Percentiles rank a stretch among this genome's conserved stretches.
Conservation (phyloP, 2,888 invertebrate species). For the Fragum fragum region DNA sequence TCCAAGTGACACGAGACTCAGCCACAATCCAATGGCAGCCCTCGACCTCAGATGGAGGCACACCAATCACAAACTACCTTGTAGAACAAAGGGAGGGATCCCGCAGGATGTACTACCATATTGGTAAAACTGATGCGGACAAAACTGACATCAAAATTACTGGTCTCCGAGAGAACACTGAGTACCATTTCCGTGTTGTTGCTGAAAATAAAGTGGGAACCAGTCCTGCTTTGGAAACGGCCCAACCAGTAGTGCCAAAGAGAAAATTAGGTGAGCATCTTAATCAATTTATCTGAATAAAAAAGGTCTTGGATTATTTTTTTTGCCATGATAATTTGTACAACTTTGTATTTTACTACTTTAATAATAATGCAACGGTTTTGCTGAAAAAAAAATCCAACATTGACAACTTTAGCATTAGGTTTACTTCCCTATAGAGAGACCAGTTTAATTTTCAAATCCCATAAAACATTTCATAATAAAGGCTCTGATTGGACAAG, state of each 20-base stretch:
- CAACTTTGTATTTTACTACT: no score
- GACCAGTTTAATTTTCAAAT: no score
- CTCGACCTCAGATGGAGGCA: slow-evolving; percentile 86
- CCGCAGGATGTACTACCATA: slow-evolving; percentile 82
- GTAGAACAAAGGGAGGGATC: slow-evolving; percentile 83
- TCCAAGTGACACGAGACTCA: slow-evolving; percentile 84
- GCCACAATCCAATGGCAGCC: slow-evolving; percentile 86
- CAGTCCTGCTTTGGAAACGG: slow-evolving; percentile 92
- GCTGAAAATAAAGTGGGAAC: slow-evolving; percentile 94
- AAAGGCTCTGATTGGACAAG: no score
- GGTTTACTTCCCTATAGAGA: no score
- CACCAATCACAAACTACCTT: slow-evolving; percentile 84
- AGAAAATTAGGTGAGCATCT: slow-evolving; percentile 83
- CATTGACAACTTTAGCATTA: no score
- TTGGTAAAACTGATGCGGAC: slow-evolving; percentile 79
- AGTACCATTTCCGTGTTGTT: slow-evolving; percentile 95
- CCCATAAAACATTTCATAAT: no score
- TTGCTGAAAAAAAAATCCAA: no score
- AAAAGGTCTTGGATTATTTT: no score
- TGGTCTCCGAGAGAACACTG: slow-evolving; percentile 92
- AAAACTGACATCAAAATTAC: slow-evolving; percentile 72
- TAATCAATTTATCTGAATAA: no score
- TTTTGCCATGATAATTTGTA: no score
- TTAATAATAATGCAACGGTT: no score
- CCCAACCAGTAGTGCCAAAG: slow-evolving; percentile 92